A percentile compares a stretch with the other conserved stretches of the same genome.
phyloP scores from a whole-genome alignment of 92 coral and sea anemone species.

The Zoanthus sansibaricus region DNA sequence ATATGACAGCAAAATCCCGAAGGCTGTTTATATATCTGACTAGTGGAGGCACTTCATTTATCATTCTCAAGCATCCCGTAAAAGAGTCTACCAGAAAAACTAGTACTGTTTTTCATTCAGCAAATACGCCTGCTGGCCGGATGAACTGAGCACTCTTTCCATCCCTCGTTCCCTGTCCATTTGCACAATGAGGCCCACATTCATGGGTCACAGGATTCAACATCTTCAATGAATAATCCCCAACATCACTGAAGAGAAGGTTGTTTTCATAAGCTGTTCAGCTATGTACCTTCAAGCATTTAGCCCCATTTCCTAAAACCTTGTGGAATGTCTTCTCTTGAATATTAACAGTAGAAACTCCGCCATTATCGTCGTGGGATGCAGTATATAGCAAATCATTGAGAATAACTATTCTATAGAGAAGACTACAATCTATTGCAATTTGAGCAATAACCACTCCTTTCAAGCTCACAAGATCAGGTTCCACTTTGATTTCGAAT shows the following conservation, averaged over 20 bases:
- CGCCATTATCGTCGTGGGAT: constrained; percentile 43
- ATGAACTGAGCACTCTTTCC: constrained; percentile 48
- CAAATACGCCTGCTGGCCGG: constrained; percentile 41
- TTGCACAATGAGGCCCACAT: constrained; percentile 27
- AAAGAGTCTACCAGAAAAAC: constrained; percentile 21
- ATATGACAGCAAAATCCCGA: no score
- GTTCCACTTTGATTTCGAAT: constrained; percentile 37
- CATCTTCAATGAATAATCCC: constrained; percentile 5
- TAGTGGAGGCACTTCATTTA: no score
- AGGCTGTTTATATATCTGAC: no score
- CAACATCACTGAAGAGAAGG: constrained; percentile 8
- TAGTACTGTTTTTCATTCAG: constrained; percentile 36
- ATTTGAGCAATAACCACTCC: constrained; percentile 38
- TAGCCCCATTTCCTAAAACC: constrained; percentile 25
- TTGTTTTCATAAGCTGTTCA: constrained; percentile 3
- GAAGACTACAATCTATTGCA: constrained; percentile 39
- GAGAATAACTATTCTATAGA: constrained; percentile 48
- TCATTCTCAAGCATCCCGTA: not conserved
- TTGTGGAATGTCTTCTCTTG: constrained; percentile 29
- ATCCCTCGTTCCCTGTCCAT: constrained; percentile 44
- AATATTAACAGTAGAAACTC: constrained; percentile 34
- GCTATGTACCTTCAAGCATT: constrained; percentile 34
- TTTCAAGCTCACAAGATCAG: constrained; percentile 38
- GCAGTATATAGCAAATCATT: constrained; percentile 33
- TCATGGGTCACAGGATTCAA: constrained; percentile 18